phyloP scores from a whole-genome alignment of 2,888 invertebrate genomes.

The Orchestes rusci region DNA sequence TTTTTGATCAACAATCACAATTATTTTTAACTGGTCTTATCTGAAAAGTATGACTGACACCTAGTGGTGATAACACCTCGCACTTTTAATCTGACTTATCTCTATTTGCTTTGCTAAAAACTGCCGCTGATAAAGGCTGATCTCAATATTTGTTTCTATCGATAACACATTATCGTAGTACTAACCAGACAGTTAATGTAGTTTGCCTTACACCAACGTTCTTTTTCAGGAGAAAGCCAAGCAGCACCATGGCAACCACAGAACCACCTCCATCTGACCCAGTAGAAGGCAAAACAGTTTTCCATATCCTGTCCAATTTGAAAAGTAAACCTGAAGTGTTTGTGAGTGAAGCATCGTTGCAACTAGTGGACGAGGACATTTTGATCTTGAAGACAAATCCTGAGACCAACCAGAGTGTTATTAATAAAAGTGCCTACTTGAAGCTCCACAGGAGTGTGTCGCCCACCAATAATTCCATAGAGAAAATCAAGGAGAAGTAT shows the following conservation, averaged over 20 bases:
- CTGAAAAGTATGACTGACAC: no score
- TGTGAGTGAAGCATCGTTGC: not conserved
- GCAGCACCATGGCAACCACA: constrained; percentile 12
- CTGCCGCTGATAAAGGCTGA: no score
- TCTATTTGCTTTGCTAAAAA: no score
- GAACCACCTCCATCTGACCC: constrained; percentile 4
- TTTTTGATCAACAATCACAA: no score
- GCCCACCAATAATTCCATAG: constrained; percentile 25
- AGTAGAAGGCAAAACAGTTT: constrained; percentile 16
- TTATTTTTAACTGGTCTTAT: no score
- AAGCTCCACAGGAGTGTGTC: constrained; percentile 32
- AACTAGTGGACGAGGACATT: constrained; percentile 21
- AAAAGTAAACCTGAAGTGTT: not conserved
- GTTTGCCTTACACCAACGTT: no score
- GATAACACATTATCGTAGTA: no score
- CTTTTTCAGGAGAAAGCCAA: constrained; percentile 23
- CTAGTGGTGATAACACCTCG: no score
- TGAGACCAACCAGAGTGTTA: constrained; percentile 24
- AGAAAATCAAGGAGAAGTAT: constrained; percentile 29
- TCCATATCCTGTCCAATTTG: constrained; percentile 19
- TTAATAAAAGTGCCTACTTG: constrained; percentile 32
- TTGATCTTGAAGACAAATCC: constrained; percentile 27
- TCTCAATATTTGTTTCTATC: no score
- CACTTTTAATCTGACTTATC: no score
- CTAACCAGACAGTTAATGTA: no score